Evolutionary conservation across 2,888 invertebrate genomes (phyloP), one percentile per base, ranked within the genome.

Genomic region (Xanthorhoe designata): DNA sequence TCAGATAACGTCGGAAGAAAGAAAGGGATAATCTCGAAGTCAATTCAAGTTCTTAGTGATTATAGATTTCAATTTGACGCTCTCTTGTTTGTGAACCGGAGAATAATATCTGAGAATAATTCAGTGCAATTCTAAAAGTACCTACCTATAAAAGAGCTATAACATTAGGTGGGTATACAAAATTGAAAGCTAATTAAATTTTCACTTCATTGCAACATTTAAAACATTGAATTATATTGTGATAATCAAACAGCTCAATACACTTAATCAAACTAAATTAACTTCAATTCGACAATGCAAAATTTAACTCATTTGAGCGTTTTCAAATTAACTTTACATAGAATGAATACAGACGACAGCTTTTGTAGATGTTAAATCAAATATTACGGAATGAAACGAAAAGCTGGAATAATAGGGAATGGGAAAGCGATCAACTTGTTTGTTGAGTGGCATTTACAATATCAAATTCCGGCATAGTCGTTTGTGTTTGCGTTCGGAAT

Each of bases 361-460:
- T 77, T 81, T 75, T 57, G 74, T 75, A 57, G 69, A 75, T 77
- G 75, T 75, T 77, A 79, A 80, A 79, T 78, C 75, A 78, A 83
- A 82, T 82, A 78, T 79, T 78, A 80, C 77, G 76, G 72, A 72
- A 72, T 73, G 69, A 74, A 77, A 76, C 73, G 71, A 75, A 76
- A 76, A 75, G 72, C 78, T 73, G 64, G 74, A 68, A 77, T 79
- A 79, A 81, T 79, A 69, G 70, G 70, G 68, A 70, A 73, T 74
- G 77, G 70, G 68, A 70, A 75, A 82, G 79, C 80, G 82, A 79
- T 81, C 77, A 77, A 79, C 76, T 73, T 76, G 76, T 80, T 81
- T 78, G 73, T 70, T 68, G 72, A 72, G 66, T 71, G 76, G 75
- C 75, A 75, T 80, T 80, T 77, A 78, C 76, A 81, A 79, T 81